A percentile compares a stretch with the other conserved stretches of the same genome.
These are phyloP conservation scores for Dynastes maya DNA, from an alignment of 2,888 invertebrate genomes.

Conservation along the genomic window DNA sequence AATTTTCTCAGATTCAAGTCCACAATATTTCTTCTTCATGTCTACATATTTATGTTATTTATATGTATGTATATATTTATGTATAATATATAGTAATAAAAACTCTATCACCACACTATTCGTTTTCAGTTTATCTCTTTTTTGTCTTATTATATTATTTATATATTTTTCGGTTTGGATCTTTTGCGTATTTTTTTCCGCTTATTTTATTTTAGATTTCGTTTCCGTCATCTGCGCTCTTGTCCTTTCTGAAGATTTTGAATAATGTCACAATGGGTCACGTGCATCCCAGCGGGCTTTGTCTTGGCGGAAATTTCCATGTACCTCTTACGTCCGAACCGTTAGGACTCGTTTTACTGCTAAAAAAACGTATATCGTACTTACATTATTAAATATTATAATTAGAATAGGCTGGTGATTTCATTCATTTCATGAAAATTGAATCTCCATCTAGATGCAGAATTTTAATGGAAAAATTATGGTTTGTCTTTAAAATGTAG, in stretches of 20 bases:
- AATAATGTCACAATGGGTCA: conserved; percentile 57
- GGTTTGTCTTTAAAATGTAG: too few species aligned
- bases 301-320: conserved; percentile 69
- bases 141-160: not conserved
- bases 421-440: not conserved
- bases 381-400: conserved; percentile 37
- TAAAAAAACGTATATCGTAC: conserved; percentile 56
- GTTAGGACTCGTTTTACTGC: conserved; percentile 64
- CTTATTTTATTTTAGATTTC: conserved; percentile 43
- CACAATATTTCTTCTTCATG: conserved; percentile 13
- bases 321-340: conserved; percentile 66
- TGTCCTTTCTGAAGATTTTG: conserved; percentile 34
- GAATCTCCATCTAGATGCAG: not conserved
- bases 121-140: conserved; percentile 30
- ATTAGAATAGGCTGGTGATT: conserved; percentile 27
- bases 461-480: conserved; percentile 15
- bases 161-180: conserved; percentile 9
- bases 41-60: conserved; percentile 24
- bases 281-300: conserved; percentile 65
- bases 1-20: conserved; percentile 40
- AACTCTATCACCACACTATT: conserved; percentile 47
- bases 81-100: conserved; percentile 44
- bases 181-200: conserved; percentile 22
- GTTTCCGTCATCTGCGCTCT: conserved; percentile 38
- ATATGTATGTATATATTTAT: conserved; percentile 35